Base-by-base conservation (phyloP, 2,797 vertebrate species). In the Cheirogaleus major region DNA sequence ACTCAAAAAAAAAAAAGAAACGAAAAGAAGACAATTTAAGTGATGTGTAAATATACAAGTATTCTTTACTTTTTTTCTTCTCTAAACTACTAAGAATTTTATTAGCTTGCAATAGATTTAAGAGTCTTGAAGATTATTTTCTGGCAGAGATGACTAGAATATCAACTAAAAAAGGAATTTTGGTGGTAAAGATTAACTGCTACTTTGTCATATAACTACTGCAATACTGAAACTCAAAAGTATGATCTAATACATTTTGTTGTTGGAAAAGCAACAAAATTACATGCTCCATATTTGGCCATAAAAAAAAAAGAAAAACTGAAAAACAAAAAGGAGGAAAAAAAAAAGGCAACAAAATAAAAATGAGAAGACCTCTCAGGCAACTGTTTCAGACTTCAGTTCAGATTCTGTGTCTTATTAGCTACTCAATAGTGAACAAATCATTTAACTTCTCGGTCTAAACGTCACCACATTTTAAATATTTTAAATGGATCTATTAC, bases 401-500 rank as follows among this genome's bases (percentile, higher is more conserved):
- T 81, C 35, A 41, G 69, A 86, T 59, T 82, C 55, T 65, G 18
- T 27, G 30, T 83, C 12, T 67, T 57, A 70, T 63, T 95, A 75
- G 50, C 43, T 65, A 86, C 17, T 23, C 25, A 43, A 88, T 17
- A 57, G 0, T 69, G 17, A 22, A 18, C 27, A 96, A 78, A 93
- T 79, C 8, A 45, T n/a, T 90, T 83, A 86, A 73, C 2, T 45
- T 86, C 69, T 65, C 61, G 76, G 38, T 57, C 81, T 63, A 61
- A 52, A 80, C 52, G n/a, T 38, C 8, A 67, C 12, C 5, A 41
- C n/a, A 86, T 61, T 94, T 94, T 41, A 94, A 94, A 41, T 43
- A 86, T 61, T 94, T 94, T 41, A 92, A 94, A 78, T 55, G 43
- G 41, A 14, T 11, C 8, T 95, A 82, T 75, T 38, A 81, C 32